phyloP scores from a whole-genome alignment of 2,113 vertebrate genomes.

The Ellobius talpinus region DNA sequence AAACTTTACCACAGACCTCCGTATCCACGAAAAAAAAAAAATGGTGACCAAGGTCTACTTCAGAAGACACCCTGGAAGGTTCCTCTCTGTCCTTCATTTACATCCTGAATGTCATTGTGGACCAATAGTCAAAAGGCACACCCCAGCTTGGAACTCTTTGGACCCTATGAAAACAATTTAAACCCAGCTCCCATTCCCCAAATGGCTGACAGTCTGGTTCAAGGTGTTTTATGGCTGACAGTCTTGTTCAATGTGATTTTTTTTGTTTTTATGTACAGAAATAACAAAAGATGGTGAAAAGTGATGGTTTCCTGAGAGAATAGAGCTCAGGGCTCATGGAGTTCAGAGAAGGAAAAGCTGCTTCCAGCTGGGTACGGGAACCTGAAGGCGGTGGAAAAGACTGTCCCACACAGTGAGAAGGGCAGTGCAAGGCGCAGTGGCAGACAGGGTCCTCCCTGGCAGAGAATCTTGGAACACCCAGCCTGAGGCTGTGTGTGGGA shows the following conservation, averaged over 20 bases:
- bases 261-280: not conserved
- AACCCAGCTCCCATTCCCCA: not conserved
- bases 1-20: not conserved
- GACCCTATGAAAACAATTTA: not conserved
- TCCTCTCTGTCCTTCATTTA: not conserved
- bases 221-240: not conserved
- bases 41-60: no score
- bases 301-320: not conserved
- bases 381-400: not conserved
- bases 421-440: not conserved
- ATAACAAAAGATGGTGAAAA: not conserved
- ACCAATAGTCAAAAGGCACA: not conserved
- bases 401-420: not conserved
- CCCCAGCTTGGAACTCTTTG: not conserved
- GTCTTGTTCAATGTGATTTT: no score
- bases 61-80: not conserved
- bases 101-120: not conserved
- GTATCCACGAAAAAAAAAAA: not conserved
- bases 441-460: not conserved
- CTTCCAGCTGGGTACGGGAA: not conserved
- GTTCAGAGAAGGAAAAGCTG: conserved; percentile 52
- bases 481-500: conserved; percentile 31
- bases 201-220: not conserved
- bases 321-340: not conserved
- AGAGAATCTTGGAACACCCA: not conserved